Evolutionary conservation across 2,113 vertebrate species (phyloP).

Genomic region (Xiphophorus hellerii): DNA sequence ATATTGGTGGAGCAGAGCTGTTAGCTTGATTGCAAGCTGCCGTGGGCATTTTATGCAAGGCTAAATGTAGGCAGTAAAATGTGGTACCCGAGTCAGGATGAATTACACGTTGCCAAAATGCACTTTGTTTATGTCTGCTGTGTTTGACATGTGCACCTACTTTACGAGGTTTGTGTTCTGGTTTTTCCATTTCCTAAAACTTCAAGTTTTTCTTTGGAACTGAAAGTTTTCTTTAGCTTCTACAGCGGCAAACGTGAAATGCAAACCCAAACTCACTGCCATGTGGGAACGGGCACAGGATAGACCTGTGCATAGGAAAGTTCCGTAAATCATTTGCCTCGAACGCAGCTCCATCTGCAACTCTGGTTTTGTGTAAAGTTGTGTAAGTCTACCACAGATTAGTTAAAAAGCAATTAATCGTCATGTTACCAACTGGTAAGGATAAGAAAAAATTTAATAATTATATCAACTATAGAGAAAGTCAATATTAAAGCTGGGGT

Average conservation of each 20-base stretch:
- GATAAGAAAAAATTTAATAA: no score
- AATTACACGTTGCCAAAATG: conserved; percentile 46
- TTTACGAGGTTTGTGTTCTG: conserved; percentile 19
- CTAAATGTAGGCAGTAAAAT: conserved; percentile 51
- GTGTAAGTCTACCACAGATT: no score
- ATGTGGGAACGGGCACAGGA: conserved; percentile 8
- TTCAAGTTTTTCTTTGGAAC: neutral
- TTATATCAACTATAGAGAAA: no score
- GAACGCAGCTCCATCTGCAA: no score
- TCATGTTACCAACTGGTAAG: no score
- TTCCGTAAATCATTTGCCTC: no score
- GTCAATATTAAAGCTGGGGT: no score
- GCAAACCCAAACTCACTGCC: conserved; percentile 11
- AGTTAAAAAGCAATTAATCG: no score
- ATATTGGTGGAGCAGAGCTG: conserved; percentile 24
- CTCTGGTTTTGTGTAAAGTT: no score
- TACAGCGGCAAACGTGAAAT: conserved; percentile 23
- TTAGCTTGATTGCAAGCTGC: conserved; percentile 29
- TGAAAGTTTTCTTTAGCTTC: conserved; percentile 22
- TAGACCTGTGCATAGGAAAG: neutral
- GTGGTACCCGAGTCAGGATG: conserved; percentile 50
- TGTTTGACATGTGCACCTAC: conserved; percentile 8
- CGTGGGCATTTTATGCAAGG: conserved; percentile 21
- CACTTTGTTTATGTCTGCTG: conserved; percentile 52
- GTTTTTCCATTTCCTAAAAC: conserved; percentile 43